Conservation (phyloP, 1,140 invertebrate species). For the Pteromalus puparum region DNA sequence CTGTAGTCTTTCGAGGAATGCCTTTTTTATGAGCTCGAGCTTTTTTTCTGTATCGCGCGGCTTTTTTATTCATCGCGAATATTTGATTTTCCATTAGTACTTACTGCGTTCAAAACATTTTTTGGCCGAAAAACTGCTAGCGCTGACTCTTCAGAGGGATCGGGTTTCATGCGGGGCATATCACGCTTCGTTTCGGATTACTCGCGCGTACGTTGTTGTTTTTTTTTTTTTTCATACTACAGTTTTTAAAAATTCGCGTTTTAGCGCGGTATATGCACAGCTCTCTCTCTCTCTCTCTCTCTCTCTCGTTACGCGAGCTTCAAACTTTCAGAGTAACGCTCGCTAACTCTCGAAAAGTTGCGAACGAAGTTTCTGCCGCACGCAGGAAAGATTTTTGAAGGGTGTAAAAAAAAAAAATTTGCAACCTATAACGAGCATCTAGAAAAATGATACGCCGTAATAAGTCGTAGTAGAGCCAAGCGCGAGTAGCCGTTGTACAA, state of each 20-base stretch:
- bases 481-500: no score
- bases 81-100: background rate
- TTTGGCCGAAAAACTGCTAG: no score
- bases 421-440: background rate
- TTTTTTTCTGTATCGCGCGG: background rate
- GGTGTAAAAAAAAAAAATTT: background rate
- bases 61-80: background rate
- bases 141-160: no score
- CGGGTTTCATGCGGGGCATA: no score
- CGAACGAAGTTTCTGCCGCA: background rate
- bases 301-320: background rate
- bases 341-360: constrained; percentile 15
- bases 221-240: background rate
- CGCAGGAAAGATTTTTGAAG: no score
- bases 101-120: background rate
- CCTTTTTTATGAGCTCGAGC: background rate
- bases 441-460: no score
- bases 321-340: constrained; percentile 27
- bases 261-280: background rate
- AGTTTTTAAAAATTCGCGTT: no score
- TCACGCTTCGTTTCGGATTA: background rate
- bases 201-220: background rate
- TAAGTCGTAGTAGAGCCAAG: no score
- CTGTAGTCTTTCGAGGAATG: background rate
- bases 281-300: no score